Percentiles rank a stretch among this genome's conserved stretches.
Conservation (phyloP, 2,113 vertebrate genomes). For the Halichoerus grypus region DNA sequence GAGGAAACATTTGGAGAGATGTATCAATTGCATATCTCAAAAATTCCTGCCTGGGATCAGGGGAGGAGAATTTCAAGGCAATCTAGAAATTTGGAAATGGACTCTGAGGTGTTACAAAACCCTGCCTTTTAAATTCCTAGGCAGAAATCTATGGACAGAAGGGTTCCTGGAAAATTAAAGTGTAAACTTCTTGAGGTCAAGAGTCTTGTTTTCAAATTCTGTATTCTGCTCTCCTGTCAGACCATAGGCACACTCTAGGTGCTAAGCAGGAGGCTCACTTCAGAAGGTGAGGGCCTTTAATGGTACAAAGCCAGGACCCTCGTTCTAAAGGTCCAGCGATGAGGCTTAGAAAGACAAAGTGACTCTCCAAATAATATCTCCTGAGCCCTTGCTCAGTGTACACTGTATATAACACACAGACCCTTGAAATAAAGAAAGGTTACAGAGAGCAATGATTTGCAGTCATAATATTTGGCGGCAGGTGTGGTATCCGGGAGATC, state of each 20-base stretch:
- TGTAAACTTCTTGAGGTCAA: not conserved
- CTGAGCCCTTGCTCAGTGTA: not conserved
- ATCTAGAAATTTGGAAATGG: constrained; percentile 12
- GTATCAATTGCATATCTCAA: constrained; percentile 7
- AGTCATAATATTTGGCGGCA: not conserved
- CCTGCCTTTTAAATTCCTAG: not conserved
- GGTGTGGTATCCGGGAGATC: not conserved
- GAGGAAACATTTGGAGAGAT: constrained; percentile 25
- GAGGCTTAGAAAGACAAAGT: not conserved
- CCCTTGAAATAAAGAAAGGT: not conserved
- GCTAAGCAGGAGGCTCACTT: not conserved
- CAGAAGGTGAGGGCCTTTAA: not conserved
- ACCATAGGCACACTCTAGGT: not conserved
- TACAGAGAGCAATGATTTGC: not conserved
- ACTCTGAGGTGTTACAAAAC: not conserved
- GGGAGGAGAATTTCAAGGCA: not conserved
- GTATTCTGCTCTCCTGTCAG: not conserved
- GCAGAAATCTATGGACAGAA: not conserved
- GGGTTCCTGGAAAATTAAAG: constrained; percentile 44
- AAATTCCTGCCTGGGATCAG: not conserved
- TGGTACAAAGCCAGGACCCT: not conserved
- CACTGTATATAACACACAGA: not conserved
- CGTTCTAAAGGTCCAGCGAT: not conserved
- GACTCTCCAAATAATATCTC: not conserved
- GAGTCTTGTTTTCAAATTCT: not conserved